Evolutionary conservation across 2,888 invertebrate species (phyloP), one percentile per base, ranked within the genome.

Genomic region (Mythimna pallens): DNA sequence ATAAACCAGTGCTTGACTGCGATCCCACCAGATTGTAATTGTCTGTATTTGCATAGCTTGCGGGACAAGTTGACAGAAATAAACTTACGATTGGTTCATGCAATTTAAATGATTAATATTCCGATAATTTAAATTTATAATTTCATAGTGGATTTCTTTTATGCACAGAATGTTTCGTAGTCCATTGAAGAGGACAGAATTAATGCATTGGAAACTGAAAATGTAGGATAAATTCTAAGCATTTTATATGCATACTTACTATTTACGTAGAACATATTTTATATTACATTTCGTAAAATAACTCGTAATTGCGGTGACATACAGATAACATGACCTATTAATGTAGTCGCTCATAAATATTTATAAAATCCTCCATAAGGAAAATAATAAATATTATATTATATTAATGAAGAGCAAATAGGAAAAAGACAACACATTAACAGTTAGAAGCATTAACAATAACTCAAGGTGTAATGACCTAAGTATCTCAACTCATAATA

Each of bases 331-430:
- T 59, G 36, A 61, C 68, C 68, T 47, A 36, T 43, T 47, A 52
- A 40, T 36, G 4, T 36, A 34, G 6, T 12, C 8, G 12, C 34
- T 47, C 43, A 14, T 54, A 64, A 78, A 59, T 70, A 70, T 54
- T 50, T 47, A 36, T 36, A 63, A 36, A 36, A 47, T 36, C 22
- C 3, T 34, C 40, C 30, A 40, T 40, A 61, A 59, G 71, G 72
- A 71, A 78, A 70, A 78, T 34, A 59, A 20, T 73, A 73, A 59
- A 54, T 78, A 67, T 43, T 55, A 17, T 54, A 52, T 52, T n/a
- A 63, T 47, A 20, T 57, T 52, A 47, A 47, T 62, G 12, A 54
- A 55, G 30, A 36, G 50, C 20, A 50, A 54, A 58, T 20, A 55
- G 4, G n/a, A 10, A 25, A 25, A 25, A 73, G 20, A 47, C n/a